Percentiles rank a stretch among this genome's conserved stretches.
phyloP scores from a whole-genome alignment of 2,888 invertebrate species.

The Cryptocheilus praepositus region DNA sequence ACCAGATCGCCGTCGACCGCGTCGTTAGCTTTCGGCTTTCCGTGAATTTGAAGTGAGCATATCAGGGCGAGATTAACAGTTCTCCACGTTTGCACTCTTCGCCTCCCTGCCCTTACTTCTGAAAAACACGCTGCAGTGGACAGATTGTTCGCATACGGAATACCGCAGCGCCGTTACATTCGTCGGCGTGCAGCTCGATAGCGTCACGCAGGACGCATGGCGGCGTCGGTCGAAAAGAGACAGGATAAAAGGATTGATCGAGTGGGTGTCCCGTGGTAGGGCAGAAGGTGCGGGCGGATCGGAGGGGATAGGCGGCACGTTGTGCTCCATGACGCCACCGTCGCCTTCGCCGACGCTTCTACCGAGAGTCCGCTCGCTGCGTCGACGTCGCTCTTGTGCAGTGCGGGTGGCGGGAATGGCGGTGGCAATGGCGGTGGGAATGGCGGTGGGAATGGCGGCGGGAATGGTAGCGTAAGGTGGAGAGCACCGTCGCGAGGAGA shows the following conservation, averaged over 20 bases:
- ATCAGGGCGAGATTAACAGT: no score
- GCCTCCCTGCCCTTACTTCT: no score
- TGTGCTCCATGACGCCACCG: constrained; percentile 38
- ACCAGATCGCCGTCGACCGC: no score
- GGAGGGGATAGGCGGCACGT: constrained; percentile 25
- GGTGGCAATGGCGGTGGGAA: constrained; percentile 23
- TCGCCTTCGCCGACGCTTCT: background rate
- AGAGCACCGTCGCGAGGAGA: constrained; percentile 45
- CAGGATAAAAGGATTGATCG: constrained; percentile 63
- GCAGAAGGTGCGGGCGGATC: background rate
- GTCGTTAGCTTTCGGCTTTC: no score
- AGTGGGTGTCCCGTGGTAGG: constrained; percentile 35
- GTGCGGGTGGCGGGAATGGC: constrained; percentile 44
- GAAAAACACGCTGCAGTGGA: no score
- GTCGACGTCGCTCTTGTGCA: constrained; percentile 30
- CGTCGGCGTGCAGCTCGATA: no score
- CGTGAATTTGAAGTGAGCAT: no score
- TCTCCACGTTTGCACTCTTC: no score
- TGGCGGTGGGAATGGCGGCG: constrained; percentile 23
- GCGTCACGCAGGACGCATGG: no score
- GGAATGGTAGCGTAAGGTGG: constrained; percentile 35
- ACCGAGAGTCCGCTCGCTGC: background rate
- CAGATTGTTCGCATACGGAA: no score
- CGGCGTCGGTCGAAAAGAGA: constrained; percentile 17
- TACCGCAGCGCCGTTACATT: no score